Percentiles rank a stretch among this genome's conserved stretches.
These are phyloP conservation scores for Heliconius himera DNA, from an alignment of 1,140 invertebrate species.

Conservation along the genomic window DNA sequence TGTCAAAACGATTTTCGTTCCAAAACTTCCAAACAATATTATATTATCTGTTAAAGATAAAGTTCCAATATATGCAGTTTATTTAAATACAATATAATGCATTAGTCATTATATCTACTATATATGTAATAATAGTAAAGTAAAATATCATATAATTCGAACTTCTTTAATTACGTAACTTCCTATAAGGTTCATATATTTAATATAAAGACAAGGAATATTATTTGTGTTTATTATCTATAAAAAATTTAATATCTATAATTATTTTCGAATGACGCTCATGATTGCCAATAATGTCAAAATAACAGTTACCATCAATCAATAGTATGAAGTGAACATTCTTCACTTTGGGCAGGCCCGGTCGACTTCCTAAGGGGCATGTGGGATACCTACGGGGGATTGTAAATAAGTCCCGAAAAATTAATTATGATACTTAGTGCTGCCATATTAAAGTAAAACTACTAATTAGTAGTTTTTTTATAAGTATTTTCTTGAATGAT, in stretches of 20 bases:
- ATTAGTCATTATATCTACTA: neutral
- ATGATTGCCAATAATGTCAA: neutral
- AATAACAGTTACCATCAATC: neutral
- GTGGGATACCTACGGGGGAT: no score
- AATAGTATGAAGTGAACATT: no score
- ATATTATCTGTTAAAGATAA: neutral
- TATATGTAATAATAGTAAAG: neutral
- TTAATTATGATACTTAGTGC: no score
- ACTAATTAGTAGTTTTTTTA: no score
- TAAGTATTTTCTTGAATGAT: no score
- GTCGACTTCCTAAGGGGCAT: no score
- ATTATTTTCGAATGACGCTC: neutral
- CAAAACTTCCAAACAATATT: neutral
- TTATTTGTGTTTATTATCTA: neutral
- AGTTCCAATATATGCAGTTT: neutral
- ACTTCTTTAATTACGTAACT: neutral
- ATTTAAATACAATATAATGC: neutral
- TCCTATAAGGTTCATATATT: neutral
- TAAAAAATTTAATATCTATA: neutral
- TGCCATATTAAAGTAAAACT: no score
- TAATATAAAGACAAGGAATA: neutral
- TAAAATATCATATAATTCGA: neutral
- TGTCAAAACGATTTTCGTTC: constrained; percentile 16
- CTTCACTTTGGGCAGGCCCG: no score
- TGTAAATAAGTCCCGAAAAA: no score